Percentiles rank a stretch among this genome's conserved stretches.
phyloP scores from a whole-genome alignment of 1,140 invertebrate genomes.

The Ctenoplectra terminalis region DNA sequence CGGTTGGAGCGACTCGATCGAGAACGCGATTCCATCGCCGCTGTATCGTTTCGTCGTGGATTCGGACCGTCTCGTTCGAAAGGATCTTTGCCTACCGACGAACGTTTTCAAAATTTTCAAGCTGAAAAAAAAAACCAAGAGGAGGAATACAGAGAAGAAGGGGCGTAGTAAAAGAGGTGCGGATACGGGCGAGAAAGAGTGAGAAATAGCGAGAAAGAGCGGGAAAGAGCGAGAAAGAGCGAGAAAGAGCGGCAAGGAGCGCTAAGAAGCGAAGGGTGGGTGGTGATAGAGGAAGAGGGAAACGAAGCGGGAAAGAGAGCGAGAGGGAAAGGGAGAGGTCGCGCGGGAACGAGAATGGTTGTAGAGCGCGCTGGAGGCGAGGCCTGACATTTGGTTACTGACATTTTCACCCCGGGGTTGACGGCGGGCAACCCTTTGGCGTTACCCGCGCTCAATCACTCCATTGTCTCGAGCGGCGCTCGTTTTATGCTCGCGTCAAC shows the following conservation, averaged over 20 bases:
- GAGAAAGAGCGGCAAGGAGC: slow-evolving; percentile 25
- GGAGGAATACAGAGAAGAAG: no score
- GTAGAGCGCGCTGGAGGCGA: slow-evolving; percentile 57
- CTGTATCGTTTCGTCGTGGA: no score
- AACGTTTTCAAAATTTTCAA: background rate
- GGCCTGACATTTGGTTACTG: slow-evolving; percentile 78
- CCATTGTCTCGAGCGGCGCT: slow-evolving; percentile 79
- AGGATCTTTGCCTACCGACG: no score
- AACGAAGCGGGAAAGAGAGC: background rate
- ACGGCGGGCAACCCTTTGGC: slow-evolving; percentile 79
- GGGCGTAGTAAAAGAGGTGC: background rate
- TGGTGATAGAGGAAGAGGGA: background rate
- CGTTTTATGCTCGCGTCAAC: slow-evolving; percentile 81
- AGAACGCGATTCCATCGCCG: background rate
- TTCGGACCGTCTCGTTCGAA: no score
- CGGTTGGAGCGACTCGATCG: background rate
- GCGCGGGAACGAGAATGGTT: slow-evolving; percentile 39
- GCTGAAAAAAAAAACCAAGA: background rate
- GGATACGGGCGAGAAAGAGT: background rate
- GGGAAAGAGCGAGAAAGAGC: background rate
- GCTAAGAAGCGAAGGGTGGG: background rate
- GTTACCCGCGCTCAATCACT: slow-evolving; percentile 80
- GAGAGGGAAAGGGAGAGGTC: slow-evolving; percentile 33
- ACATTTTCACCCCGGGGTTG: slow-evolving; percentile 81
- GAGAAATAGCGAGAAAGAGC: background rate